Conservation (phyloP, 2,888 invertebrate species). For the Lepidonotus clava region DNA sequence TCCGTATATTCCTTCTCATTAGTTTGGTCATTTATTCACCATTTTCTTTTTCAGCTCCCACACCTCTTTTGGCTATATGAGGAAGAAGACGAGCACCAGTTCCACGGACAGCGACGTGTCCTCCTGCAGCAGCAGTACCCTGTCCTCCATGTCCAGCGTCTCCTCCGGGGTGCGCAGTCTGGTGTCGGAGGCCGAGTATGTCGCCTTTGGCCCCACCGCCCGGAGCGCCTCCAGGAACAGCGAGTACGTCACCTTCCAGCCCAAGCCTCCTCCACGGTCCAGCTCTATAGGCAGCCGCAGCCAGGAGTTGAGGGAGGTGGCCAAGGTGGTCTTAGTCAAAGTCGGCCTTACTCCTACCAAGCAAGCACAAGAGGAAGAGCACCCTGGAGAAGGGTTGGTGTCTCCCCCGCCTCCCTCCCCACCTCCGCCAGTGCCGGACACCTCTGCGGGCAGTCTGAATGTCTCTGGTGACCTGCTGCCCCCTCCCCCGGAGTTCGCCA, state of each 20-base stretch:
- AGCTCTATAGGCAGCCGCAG: conserved; percentile 22
- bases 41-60: background rate
- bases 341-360: background rate
- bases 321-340: background rate
- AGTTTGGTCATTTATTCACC: background rate
- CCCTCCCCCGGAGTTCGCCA: conserved; percentile 5
- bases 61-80: background rate
- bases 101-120: conserved; percentile 30
- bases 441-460: background rate
- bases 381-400: background rate
- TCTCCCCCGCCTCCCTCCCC: conserved; percentile 10
- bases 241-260: background rate
- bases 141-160: conserved; percentile 26
- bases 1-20: too few relatives aligned
- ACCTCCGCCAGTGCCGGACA: background rate
- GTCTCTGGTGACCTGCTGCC: background rate
- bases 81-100: conserved; percentile 18
- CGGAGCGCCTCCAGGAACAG: background rate
- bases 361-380: background rate
- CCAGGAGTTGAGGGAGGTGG: background rate
- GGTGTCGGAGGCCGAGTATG: conserved; percentile 17
- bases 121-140: background rate
- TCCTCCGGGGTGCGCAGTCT: conserved; percentile 1
- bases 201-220: background rate
- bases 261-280: background rate